Base-by-base conservation (phyloP, 2,113 vertebrate species). In the Xenopus tropicalis region DNA sequence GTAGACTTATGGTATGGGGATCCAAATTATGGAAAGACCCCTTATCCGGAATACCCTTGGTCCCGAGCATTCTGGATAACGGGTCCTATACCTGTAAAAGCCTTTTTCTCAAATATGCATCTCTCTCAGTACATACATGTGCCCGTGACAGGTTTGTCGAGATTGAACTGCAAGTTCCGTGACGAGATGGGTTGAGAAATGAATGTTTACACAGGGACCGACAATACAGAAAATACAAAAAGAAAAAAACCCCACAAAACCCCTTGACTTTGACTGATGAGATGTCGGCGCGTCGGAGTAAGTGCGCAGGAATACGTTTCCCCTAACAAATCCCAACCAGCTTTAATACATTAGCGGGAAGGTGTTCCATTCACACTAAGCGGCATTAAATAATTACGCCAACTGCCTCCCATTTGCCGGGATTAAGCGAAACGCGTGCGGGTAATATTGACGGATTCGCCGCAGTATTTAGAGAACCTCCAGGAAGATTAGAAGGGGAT, bases 391-490 rank as follows among this genome's bases (percentile, higher is more conserved):
- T 68, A 68, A 51, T 52, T 52, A 25, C 56, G 13, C 22, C 21
- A 11, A 37, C 52, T 22, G 44, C 21, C 44, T 69, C 14, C 4
- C 90, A 88, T 90, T 90, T 83, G 80, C 81, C 74, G 73, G 82
- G 85, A 90, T 91, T 91, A 91, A 87, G 84, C 77, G 83, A 88
- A 80, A 78, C 67, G 68, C 88, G 81, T 86, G 86, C 29, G 56
- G 24, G 77, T 87, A 87, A 88, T 90, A 90, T 86, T 90, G 89
- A 90, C 78, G 37, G 80, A 88, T 85, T 86, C 85, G 85, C 79
- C 84, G 80, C 82, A 89, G 84, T 90, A 91, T 91, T 92, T 89
- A 91, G 86, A 78, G 87, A 88, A 89, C 81, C 86, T 74, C 85
- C 80, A 23, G 72, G 65, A 69, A 69, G 85, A 90, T 90, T 91